A percentile compares a stretch with the other conserved stretches of the same genome.
Evolutionary conservation across 1,140 invertebrate genomes (phyloP).

Genomic region (Matsumurasca onukii): DNA sequence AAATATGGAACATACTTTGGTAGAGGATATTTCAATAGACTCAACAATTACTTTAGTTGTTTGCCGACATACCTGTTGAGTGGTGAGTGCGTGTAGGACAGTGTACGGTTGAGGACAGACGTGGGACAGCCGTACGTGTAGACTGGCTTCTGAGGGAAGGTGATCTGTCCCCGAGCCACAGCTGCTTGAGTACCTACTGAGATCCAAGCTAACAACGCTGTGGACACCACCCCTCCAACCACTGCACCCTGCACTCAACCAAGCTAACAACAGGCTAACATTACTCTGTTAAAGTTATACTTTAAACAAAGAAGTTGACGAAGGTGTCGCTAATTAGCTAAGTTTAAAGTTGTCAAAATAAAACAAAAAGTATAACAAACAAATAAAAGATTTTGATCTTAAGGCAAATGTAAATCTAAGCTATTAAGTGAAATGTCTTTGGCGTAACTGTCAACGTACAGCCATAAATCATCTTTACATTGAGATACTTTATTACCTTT

Average conservation of each 20-base stretch:
- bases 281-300: background rate
- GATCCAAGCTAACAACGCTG: conserved; percentile 77
- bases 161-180: conserved; percentile 62
- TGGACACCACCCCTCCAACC: conserved; percentile 66
- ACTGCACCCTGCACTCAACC: conserved; percentile 67
- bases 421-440: too few relatives aligned
- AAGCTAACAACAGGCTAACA: background rate
- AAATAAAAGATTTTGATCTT: background rate
- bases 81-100: background rate
- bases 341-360: background rate
- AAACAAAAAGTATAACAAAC: background rate
- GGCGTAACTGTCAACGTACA: too few relatives aligned
- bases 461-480: too few relatives aligned
- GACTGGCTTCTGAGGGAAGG: conserved; percentile 45
- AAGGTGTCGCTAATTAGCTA: background rate
- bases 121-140: conserved; percentile 37
- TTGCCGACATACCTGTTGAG: background rate
- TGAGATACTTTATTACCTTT: too few relatives aligned
- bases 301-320: too few relatives aligned
- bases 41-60: too few relatives aligned
- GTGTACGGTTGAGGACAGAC: conserved; percentile 4
- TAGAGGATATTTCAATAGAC: too few relatives aligned
- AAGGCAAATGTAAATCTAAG: too few relatives aligned
- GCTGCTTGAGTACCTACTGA: conserved; percentile 80
- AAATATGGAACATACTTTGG: too few relatives aligned